A percentile compares a stretch with the other conserved stretches of the same genome.
phyloP scores from a whole-genome alignment of 2,113 vertebrate species.

The Lepus timidus region DNA sequence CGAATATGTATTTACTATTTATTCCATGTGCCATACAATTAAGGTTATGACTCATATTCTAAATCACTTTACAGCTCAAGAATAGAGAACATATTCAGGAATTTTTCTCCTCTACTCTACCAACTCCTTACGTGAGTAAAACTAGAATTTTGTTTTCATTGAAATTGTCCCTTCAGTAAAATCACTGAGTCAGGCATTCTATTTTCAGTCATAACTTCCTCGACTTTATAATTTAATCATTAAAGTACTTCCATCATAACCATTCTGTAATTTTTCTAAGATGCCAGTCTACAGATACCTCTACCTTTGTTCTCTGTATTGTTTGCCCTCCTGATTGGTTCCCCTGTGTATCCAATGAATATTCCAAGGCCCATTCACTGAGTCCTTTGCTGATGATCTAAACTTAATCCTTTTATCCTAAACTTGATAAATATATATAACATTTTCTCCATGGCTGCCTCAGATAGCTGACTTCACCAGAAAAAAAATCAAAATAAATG shows the following conservation, averaged over 20 bases:
- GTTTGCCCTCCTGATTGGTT: not conserved
- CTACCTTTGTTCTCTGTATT: not conserved
- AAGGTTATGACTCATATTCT: not conserved
- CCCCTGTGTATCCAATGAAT: not conserved
- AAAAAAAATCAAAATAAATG: not conserved
- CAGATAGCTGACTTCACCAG: not conserved
- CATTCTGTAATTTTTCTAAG: not conserved
- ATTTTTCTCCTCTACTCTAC: not conserved
- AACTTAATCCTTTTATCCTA: not conserved
- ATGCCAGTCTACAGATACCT: not conserved
- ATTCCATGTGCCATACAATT: not conserved
- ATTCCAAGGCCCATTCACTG: not conserved
- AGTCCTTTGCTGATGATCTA: not conserved
- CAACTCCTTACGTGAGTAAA: not conserved
- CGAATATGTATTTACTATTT: not conserved
- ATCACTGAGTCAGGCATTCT: not conserved
- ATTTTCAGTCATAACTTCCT: not conserved
- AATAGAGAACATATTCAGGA: not conserved
- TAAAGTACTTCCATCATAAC: not conserved
- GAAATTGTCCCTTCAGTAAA: not conserved
- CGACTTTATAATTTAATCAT: not conserved
- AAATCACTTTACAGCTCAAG: not conserved
- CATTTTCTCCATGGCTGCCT: not conserved
- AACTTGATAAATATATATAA: not conserved
- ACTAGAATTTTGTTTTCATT: not conserved